Evolutionary conservation across 2,888 invertebrate species (phyloP).

Genomic region (Conomelus anceps): DNA sequence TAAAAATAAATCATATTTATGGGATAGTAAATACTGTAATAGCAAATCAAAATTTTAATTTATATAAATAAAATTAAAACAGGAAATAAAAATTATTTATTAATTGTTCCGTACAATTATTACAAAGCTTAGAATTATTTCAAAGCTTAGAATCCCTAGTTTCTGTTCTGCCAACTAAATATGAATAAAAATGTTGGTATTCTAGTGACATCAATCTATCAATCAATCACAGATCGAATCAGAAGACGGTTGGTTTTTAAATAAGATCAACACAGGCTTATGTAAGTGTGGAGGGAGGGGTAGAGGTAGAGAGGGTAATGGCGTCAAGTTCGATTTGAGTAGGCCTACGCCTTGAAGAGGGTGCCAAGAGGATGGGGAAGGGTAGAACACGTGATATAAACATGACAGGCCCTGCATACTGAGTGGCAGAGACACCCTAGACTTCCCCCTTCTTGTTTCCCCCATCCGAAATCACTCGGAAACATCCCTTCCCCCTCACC

Average conservation of each 20-base stretch:
- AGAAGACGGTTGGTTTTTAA: not conserved
- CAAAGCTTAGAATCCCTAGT: too few relatives aligned
- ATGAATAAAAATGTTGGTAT: not conserved
- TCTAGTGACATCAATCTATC: not conserved
- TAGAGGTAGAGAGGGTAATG: not conserved
- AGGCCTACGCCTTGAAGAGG: not conserved
- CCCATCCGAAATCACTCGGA: not conserved
- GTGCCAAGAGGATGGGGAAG: not conserved
- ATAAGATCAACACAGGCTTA: too few relatives aligned
- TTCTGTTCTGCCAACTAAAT: too few relatives aligned
- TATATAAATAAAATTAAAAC: too few relatives aligned
- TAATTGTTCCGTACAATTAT: too few relatives aligned
- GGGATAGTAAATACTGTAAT: too few relatives aligned
- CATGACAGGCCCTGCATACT: conserved; percentile 3
- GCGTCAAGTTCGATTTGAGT: not conserved
- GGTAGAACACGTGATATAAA: not conserved
- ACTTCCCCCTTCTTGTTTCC: not conserved
- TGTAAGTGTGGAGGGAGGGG: not conserved
- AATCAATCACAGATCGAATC: not conserved
- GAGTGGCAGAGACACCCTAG: not conserved
- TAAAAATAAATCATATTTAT: too few relatives aligned
- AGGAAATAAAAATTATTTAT: too few relatives aligned
- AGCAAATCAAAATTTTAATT: too few relatives aligned
- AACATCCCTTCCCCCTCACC: too few relatives aligned
- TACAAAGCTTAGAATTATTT: too few relatives aligned